These are phyloP conservation scores for Antechinus stuartii DNA, from an alignment of 2,113 vertebrate genomes.

Conservation along the genomic window DNA sequence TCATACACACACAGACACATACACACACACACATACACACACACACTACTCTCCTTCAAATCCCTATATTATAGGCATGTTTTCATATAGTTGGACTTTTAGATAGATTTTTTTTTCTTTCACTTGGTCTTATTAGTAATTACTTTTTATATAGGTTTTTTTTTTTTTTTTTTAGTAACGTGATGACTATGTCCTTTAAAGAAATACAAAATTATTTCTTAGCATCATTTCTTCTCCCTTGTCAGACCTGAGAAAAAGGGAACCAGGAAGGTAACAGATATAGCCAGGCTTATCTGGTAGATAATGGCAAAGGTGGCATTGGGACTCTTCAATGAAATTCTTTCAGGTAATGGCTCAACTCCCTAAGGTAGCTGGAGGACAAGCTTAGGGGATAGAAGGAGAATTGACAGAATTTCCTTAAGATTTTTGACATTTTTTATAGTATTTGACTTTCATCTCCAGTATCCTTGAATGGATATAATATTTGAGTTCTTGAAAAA, in stretches of 20 bases:
- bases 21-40: no score
- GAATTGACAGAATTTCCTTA: constrained; percentile 5
- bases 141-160: constrained; percentile 9
- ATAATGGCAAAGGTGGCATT: neutral
- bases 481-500: constrained; percentile 64
- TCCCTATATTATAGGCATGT: no score
- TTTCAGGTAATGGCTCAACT: neutral
- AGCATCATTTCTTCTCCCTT: neutral
- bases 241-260: neutral
- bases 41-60: neutral
- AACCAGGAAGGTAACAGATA: neutral
- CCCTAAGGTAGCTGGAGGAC: neutral
- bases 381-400: neutral
- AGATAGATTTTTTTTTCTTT: neutral
- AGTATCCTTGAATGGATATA: constrained; percentile 12
- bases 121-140: neutral
- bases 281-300: neutral
- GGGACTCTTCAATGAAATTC: neutral
- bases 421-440: constrained; percentile 60
- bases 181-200: neutral
- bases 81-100: neutral
- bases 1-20: neutral
- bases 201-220: neutral
- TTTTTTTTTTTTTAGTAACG: neutral
- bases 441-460: constrained; percentile 32